Base-by-base conservation (phyloP, 2,113 vertebrate genomes). In the Phocoena phocoena region DNA sequence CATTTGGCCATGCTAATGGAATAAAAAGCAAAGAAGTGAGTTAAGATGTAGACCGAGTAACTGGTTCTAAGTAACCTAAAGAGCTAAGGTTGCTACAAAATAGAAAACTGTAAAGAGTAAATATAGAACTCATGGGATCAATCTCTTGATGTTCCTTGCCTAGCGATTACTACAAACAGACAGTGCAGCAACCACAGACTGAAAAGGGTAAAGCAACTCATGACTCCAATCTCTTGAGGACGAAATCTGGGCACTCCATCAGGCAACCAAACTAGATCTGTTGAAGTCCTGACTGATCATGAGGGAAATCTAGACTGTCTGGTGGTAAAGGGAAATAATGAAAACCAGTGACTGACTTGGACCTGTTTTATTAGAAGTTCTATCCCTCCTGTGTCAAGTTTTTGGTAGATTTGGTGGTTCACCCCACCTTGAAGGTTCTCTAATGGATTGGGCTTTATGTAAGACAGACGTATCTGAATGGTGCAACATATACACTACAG, bases 191-290 rank as follows among this genome's bases (percentile, higher is more conserved):
- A 80, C 0, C 6, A 12, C 26, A 36, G 5, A 36, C 11, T 60
- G 1, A 74, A 74, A 94, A 94, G 8, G 1, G 5, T 65, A 14
- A 33, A 44, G 21, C 18, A 55, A 41, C 58, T 26, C 67, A 74
- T 62, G 26, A 73, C 8, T 53, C 3, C 11, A 20, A 7, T 12
- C 1, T 12, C 15, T 36, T 62, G 20, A 28, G 21, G 26, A 44
- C 15, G 28, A 60, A 3, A 10, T 15, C 2, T 12, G 2, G 7
- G 31, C 6, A 25, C 1, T 33, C 5, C 0, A 11, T 60, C 41
- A 55, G 18, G 9, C 25, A 36, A 70, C 18, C 0, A 88, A 23
- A 10, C 6, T 65, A 62, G 2, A 13, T 36, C 18, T 91, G 1
- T 7, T 65, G 8, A 88, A 88, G 33, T 23, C 3, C 28, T 44